Percentiles rank a stretch among this genome's conserved stretches.
These are phyloP conservation scores for Chondrosia reniformis DNA, from an alignment of 37 sponge, comb jelly and placozoan species.

Conservation along the genomic window DNA sequence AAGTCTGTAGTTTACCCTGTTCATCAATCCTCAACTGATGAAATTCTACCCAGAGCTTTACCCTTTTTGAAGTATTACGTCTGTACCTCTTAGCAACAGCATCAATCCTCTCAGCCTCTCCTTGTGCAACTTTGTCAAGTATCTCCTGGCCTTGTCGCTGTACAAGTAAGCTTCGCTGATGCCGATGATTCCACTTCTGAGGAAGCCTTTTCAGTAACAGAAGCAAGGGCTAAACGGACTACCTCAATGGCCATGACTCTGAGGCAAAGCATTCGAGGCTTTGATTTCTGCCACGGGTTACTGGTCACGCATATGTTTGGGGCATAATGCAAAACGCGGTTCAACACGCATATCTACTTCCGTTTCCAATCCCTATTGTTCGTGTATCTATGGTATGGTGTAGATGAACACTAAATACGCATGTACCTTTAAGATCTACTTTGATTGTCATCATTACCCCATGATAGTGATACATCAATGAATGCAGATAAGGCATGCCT, in stretches of 20 bases:
- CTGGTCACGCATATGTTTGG: constrained; percentile 3
- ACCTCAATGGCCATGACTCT: background rate
- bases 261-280: background rate
- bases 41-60: background rate
- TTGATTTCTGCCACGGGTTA: background rate
- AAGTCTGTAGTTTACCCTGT: background rate
- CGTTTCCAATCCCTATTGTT: background rate
- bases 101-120: background rate
- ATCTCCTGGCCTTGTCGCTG: background rate
- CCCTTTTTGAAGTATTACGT: background rate
- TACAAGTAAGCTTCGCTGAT: background rate
- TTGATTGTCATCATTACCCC: no score
- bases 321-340: background rate
- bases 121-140: background rate
- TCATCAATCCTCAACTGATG: constrained; percentile 2
- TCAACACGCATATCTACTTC: background rate
- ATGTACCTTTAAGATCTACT: no score
- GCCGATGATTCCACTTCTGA: background rate
- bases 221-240: background rate
- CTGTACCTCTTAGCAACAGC: constrained; percentile 1
- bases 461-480: no score
- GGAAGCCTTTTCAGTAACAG: background rate
- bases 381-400: no score
- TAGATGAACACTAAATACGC: no score
- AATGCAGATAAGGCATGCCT: no score